phyloP scores from a whole-genome alignment of 1,140 invertebrate species.

The Lanistes nyassanus region DNA sequence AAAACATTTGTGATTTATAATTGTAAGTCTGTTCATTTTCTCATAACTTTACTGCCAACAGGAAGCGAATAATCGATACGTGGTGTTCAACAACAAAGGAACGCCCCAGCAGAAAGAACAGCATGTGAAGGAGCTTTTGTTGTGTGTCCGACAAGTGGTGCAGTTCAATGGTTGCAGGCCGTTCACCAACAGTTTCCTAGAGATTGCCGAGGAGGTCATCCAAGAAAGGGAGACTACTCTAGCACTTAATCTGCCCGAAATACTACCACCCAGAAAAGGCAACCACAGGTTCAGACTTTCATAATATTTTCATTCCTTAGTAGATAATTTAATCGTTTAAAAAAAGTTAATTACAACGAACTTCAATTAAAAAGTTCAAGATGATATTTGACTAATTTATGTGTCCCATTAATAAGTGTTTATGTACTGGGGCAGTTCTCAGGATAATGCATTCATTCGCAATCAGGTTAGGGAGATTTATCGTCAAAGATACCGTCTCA shows the following conservation, averaged over 20 bases:
- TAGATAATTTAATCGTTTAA: too few relatives aligned
- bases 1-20: neutral
- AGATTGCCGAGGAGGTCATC: constrained; percentile 9
- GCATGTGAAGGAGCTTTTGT: constrained; percentile 13
- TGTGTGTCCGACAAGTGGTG: neutral
- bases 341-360: too few relatives aligned
- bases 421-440: too few relatives aligned
- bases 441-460: too few relatives aligned
- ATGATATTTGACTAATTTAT: too few relatives aligned
- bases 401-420: too few relatives aligned
- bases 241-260: neutral
- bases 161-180: constrained; percentile 10
- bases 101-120: neutral
- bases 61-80: constrained; percentile 14
- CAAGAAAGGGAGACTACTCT: neutral
- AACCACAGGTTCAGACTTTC: too few relatives aligned
- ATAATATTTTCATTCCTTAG: too few relatives aligned
- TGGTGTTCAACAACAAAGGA: constrained; percentile 21
- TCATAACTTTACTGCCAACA: neutral
- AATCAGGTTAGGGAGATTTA: too few relatives aligned
- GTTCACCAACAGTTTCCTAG: constrained; percentile 10
- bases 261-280: too few relatives aligned
- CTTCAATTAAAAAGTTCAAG: too few relatives aligned
- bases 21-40: neutral
- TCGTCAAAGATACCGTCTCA: too few relatives aligned